Base-by-base conservation (phyloP, 2,797 vertebrate species). In the Megaceryle alcyon region DNA sequence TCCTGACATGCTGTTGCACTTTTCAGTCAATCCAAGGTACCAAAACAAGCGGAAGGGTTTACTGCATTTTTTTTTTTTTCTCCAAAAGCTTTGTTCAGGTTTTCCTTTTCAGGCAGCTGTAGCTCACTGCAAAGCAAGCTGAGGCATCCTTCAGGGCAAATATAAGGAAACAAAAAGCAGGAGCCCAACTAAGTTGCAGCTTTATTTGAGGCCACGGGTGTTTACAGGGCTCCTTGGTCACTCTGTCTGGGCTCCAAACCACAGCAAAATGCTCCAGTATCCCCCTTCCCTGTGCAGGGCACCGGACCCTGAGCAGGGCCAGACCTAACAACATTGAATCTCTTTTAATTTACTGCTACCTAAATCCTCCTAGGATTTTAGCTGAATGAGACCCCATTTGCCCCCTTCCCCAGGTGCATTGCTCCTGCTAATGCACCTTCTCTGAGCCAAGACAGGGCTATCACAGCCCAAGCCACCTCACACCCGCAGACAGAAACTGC, bases 361-460 rank as follows among this genome's bases (percentile, higher is more conserved):
- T 35, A 26, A 71, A 49, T 12, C 17, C 39, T 41, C 2, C 53
- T 60, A 78, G 43, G 3, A 8, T 59, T 94, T 83, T 20, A 39
- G 35, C n/a, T 51, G 88, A 43, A 25, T 0, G 1, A 88, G 33
- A 10, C 6, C 37, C 14, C 1, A 0, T 59, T 70, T 66, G 2
- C 26, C 12, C 8, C 7, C 26, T 77, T 86, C 29, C 39, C 19
- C 66, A 65, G 70, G 29, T 26, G 31, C 31, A 17, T 8, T n/a
- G 7, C 22, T 76, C 21, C 54, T 78, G 63, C n/a, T 14, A 4
- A 49, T 63, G 10, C 41, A 54, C 31, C 53, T 85, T 17, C 64
- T 59, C 10, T 1, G 26, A 72, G 49, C 33, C 31, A 69, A 44
- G 76, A 49, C 49, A 39, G 43, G 33, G 49, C 70, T 84, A 57